phyloP scores from a whole-genome alignment of 2,113 vertebrate species.

The Azemiops feae region DNA sequence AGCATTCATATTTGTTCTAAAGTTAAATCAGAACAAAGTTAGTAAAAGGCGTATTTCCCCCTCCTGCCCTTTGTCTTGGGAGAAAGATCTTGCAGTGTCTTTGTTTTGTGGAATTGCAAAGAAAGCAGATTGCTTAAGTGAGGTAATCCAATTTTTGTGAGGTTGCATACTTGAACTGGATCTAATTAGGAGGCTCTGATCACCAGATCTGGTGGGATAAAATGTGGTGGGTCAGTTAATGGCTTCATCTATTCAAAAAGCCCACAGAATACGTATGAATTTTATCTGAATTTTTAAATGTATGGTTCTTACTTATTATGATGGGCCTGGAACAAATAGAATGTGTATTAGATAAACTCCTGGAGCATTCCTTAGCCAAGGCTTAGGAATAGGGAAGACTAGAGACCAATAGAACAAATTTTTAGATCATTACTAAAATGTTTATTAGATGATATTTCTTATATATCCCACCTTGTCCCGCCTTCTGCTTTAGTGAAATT shows the following conservation, averaged over 20 bases:
- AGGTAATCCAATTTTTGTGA: background rate
- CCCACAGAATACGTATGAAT: background rate
- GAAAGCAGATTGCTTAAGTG: background rate
- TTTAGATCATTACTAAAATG: too few species aligned
- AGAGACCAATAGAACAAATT: too few species aligned
- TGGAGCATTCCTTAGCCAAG: too few species aligned
- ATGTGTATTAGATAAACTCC: too few species aligned
- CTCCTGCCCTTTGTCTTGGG: background rate
- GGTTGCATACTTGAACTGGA: background rate
- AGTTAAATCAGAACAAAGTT: background rate
- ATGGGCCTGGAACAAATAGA: too few species aligned
- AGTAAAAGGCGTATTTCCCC: background rate
- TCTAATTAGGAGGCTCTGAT: background rate
- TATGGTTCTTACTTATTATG: too few species aligned
- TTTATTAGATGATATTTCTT: too few species aligned
- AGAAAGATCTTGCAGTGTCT: background rate
- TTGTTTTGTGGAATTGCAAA: background rate
- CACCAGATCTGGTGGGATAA: background rate
- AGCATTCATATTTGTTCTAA: background rate
- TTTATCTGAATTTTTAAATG: too few species aligned
- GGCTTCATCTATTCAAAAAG: background rate
- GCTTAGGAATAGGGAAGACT: too few species aligned
- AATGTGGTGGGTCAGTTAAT: background rate
- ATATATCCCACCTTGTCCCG: too few species aligned
- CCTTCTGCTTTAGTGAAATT: too few species aligned